Percentiles rank a stretch among this genome's conserved stretches.
These are phyloP conservation scores for Amblyjoppa fuscipennis DNA, from an alignment of 2,888 invertebrate species.

Conservation along the genomic window DNA sequence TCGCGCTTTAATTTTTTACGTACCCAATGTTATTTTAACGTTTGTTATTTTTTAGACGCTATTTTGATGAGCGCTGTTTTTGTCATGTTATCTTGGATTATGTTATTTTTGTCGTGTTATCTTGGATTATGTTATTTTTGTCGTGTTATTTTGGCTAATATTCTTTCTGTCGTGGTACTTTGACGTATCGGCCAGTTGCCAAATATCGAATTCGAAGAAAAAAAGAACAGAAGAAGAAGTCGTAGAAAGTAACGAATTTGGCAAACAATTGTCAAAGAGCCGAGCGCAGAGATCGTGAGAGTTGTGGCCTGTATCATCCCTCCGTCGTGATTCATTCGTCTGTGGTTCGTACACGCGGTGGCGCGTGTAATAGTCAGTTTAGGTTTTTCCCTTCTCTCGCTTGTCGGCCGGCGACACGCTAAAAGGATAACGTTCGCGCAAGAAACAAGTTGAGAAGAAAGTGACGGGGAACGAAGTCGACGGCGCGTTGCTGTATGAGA, in stretches of 20 bases:
- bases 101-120: no score
- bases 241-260: constrained; percentile 20
- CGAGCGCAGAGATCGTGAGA: constrained; percentile 48
- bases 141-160: neutral
- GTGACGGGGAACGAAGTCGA: constrained; percentile 46
- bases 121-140: no score
- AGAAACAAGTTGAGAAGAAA: constrained; percentile 56
- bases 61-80: no score
- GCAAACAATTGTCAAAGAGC: constrained; percentile 39
- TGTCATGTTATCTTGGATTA: no score
- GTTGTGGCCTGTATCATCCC: constrained; percentile 35
- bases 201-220: neutral
- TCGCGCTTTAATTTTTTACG: no score
- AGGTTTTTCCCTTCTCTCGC: constrained; percentile 31
- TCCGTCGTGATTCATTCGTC: constrained; percentile 60
- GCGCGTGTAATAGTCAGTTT: constrained; percentile 46
- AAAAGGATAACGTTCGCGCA: constrained; percentile 58
- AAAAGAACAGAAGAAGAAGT: neutral
- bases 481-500: constrained; percentile 23
- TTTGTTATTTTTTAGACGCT: no score
- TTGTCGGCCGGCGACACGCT: constrained; percentile 47
- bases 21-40: no score
- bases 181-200: neutral
- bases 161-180: neutral
- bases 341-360: constrained; percentile 19